phyloP scores from a whole-genome alignment of 1,140 invertebrate genomes.

The Aleiodes sp. region DNA sequence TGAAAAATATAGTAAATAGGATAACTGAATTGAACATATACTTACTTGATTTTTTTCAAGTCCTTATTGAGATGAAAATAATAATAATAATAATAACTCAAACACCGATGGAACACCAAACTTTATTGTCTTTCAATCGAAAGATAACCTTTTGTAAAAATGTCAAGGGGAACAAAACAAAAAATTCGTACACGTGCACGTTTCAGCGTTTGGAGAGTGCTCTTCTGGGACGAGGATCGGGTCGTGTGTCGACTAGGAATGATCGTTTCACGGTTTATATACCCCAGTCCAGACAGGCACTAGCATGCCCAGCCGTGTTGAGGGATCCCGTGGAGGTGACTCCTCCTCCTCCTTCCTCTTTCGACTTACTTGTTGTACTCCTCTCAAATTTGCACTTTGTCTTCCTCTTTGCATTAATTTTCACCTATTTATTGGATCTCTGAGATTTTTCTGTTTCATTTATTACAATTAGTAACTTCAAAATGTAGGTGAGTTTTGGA shows the following conservation, averaged over 20 bases:
- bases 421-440: too few relatives aligned
- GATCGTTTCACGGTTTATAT: conserved; percentile 63
- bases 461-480: too few relatives aligned
- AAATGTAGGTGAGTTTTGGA: too few relatives aligned
- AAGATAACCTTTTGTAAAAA: conserved; percentile 15
- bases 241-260: conserved; percentile 63
- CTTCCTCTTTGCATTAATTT: too few relatives aligned
- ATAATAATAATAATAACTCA: too few relatives aligned
- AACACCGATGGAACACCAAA: too few relatives aligned
- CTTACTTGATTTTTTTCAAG: too few relatives aligned
- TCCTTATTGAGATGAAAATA: too few relatives aligned
- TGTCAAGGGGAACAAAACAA: conserved; percentile 11
- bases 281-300: conserved; percentile 56
- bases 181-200: conserved; percentile 41
- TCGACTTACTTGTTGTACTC: not conserved
- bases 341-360: not conserved
- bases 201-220: conserved; percentile 40
- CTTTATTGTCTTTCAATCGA: not conserved
- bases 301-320: conserved; percentile 25
- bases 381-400: too few relatives aligned
- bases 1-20: too few relatives aligned
- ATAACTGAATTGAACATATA: too few relatives aligned
- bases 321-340: conserved; percentile 35
- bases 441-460: too few relatives aligned
- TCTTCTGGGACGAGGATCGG: conserved; percentile 58